Base-by-base conservation (phyloP, 2,888 invertebrate species). In the Leptinotarsa rubiginosa region DNA sequence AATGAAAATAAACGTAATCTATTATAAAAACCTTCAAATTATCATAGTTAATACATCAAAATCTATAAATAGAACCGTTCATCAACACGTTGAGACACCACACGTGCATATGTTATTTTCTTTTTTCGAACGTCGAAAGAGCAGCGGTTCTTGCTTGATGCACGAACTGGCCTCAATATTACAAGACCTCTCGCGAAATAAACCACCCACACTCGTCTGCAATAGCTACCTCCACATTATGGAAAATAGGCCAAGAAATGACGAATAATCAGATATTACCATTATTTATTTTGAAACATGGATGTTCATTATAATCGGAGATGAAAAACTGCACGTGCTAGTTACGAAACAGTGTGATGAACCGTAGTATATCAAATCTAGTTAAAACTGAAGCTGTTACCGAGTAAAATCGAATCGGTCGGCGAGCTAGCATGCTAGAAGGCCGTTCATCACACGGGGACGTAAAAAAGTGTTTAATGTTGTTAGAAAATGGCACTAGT, bases 391-490 rank as follows among this genome's bases (percentile, higher is more conserved):
- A 47, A 66, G 68, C 41, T 62, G 62, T 62, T 62, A 62, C 62
- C 62, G 31, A 62, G 69, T 68, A 54, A 66, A 50, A 68, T 50
- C 72, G 73, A 77, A 75, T 80, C 74, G 76, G 73, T 77, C 75
- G 70, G 73, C 59, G 71, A 78, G 78, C 74, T 80, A 72, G 81
- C 81, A 76, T 81, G 81, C 74, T 74, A 76, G 70, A 75, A 75
- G 78, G 74, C 65, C 80, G 75, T 80, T 75, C 75, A 69, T 81
- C 76, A 78, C 77, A 68, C 74, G 70, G 77, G 67, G 75, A 74
- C 69, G 76, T 77, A 79, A 78, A 79, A 81, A 81, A 81, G 78
- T 77, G 79, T 78, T 76, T 78, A 79, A 79, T 77, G 76, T 70
- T 76, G 70, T 79, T 79, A 75, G 78, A 74, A 56, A 78, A 77